Evolutionary conservation across 35 echinoderm and acorn worm genomes (phyloP), one percentile per base, ranked within the genome.

Genomic region (Ophioderma brevispina): DNA sequence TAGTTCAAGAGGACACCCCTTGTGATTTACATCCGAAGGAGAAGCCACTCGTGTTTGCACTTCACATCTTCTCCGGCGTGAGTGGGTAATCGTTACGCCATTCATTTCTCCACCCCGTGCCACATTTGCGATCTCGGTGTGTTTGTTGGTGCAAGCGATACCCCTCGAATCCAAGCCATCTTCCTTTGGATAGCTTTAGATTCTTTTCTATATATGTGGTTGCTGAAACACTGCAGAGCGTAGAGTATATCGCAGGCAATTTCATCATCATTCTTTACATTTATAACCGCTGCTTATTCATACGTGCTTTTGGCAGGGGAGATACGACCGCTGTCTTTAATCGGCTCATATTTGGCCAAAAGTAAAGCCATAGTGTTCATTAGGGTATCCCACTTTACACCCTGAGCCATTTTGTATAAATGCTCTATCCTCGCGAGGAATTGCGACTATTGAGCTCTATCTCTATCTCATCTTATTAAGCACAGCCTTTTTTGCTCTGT

Each of bases 211-310:
- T 23, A 8, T 83, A 13, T 88, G 3, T 32, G n/a, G 25, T 33
- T 21, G 76, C 86, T 4, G 86, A 46, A 78, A 88, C 17, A 88
- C 18, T 36, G 86, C 76, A 15, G 86, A 42, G 0, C n/a, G n/a
- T 37, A 40, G 11, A 88, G 86, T 15, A 76, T 34, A n/a, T 13
- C 86, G 43, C 32, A 86, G 35, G 84, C 84, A 88, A 23, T 88
- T 36, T 88, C 86, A 49, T 79, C 76, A 18, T n/a, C 36, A 64
- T 88, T 88, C 14, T 88, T 88, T n/a, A 88, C 75, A 76, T 88
- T 88, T 76, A 88, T 49, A 0, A 88, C 31, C 25, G 81, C 39
- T 25, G 38, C 31, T 41, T 83, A 46, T 32, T 81, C 28, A 13
- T 42, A 23, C 75, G 0, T 21, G 59, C 59, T 86, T 13, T 50